Percentiles rank a stretch among this genome's conserved stretches.
phyloP scores from a whole-genome alignment of 35 echinoderm and acorn worm genomes.

The Diadema setosum region DNA sequence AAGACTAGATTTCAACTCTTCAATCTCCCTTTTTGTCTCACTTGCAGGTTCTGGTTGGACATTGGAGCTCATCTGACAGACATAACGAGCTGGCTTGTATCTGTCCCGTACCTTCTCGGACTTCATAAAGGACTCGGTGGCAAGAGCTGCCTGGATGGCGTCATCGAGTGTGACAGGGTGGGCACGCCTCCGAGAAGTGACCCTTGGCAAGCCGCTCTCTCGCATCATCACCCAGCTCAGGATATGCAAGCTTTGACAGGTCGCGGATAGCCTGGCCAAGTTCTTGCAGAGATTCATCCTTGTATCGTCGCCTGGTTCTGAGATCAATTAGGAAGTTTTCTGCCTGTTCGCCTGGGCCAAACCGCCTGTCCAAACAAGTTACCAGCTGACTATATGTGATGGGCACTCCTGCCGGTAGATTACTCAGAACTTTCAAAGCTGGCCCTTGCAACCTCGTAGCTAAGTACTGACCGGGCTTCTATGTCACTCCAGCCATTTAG shows the following conservation, averaged over 20 bases:
- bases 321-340: neutral
- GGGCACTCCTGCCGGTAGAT: neutral
- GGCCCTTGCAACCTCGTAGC: neutral
- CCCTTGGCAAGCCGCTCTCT: slow-evolving; percentile 38
- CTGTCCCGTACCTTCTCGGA: neutral
- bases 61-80: neutral
- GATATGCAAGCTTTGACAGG: slow-evolving; percentile 21
- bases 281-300: slow-evolving; percentile 29
- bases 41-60: neutral
- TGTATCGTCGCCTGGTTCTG: neutral
- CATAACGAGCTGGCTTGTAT: neutral
- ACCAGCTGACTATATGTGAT: neutral
- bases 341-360: neutral
- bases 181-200: slow-evolving; percentile 22
- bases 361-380: neutral
- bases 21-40: neutral
- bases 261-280: slow-evolving; percentile 41
- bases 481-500: neutral
- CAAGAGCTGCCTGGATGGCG: slow-evolving; percentile 28
- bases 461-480: neutral
- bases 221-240: neutral
- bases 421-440: neutral
- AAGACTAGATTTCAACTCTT: neutral
- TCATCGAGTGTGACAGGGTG: slow-evolving; percentile 31
- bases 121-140: neutral